A percentile compares a stretch with the other conserved stretches of the same genome.
Conservation (phyloP, 2,797 vertebrate species). For the Coregonus suidteri region DNA sequence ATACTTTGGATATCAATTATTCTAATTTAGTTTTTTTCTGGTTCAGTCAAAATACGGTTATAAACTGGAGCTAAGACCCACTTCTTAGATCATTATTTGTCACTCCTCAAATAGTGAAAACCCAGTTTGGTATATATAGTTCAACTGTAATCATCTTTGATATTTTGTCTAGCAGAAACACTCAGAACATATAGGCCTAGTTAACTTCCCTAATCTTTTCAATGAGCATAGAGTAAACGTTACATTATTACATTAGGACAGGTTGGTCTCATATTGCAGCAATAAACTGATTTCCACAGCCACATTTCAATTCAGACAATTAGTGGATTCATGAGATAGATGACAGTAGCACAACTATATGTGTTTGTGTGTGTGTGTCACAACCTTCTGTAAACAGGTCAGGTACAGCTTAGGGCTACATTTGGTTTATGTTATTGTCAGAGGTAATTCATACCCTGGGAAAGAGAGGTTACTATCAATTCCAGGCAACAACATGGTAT, state of each 20-base stretch:
- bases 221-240: too few species aligned
- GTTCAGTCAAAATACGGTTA: not conserved
- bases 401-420: slow-evolving; percentile 19
- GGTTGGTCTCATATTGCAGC: too few species aligned
- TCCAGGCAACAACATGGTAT: not conserved
- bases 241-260: too few species aligned
- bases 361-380: slow-evolving; percentile 22
- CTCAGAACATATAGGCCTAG: too few species aligned
- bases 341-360: not conserved
- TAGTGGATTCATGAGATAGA: slow-evolving; percentile 41
- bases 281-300: not conserved
- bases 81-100: not conserved
- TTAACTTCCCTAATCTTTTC: too few species aligned
- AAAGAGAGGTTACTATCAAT: slow-evolving; percentile 8
- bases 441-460: slow-evolving; percentile 12
- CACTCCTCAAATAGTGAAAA: not conserved
- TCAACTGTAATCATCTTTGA: not conserved
- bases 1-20: too few species aligned
- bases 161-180: too few species aligned
- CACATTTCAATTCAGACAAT: slow-evolving; percentile 1
- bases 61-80: not conserved
- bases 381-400: slow-evolving; percentile 38
- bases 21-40: too few species aligned
- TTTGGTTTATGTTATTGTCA: slow-evolving; percentile 40
- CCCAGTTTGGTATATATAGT: not conserved